Percentiles rank a stretch among this genome's conserved stretches.
These are phyloP conservation scores for Alces alces DNA, from an alignment of 2,113 vertebrate genomes.

Conservation along the genomic window DNA sequence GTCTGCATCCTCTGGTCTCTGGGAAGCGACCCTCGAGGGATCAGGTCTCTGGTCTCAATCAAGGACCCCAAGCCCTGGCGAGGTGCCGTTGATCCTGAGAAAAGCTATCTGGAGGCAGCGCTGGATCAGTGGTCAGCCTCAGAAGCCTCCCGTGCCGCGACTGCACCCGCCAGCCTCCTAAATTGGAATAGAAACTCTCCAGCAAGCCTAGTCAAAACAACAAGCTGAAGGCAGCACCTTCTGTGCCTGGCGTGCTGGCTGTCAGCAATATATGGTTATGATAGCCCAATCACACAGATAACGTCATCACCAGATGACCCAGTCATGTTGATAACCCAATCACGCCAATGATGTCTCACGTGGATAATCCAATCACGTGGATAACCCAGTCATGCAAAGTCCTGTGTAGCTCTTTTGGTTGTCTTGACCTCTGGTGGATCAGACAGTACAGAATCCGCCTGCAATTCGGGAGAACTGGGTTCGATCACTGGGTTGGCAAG, in stretches of 20 bases:
- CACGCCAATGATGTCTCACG: fast-evolving
- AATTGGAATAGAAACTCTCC: not conserved
- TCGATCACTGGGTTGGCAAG: not conserved
- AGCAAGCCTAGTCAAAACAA: fast-evolving
- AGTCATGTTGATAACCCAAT: not conserved
- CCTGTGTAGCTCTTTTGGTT: not conserved
- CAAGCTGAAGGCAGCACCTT: fast-evolving
- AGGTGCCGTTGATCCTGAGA: fast-evolving
- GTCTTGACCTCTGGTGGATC: not conserved
- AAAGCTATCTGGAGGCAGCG: not conserved
- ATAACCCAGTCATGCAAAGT: not conserved
- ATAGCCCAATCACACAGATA: fast-evolving
- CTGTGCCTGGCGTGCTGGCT: fast-evolving
- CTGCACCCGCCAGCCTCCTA: not conserved
- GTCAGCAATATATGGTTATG: fast-evolving
- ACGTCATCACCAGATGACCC: not conserved
- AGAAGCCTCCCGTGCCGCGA: fast-evolving
- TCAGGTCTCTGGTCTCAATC: not conserved
- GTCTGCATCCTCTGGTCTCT: not conserved
- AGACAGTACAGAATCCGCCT: not conserved
- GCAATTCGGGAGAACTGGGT: not conserved
- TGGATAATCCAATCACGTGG: fast-evolving
- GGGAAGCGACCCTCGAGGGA: not conserved
- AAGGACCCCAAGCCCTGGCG: not conserved
- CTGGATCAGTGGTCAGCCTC: fast-evolving